Evolutionary conservation across 23 tunicate genomes (phyloP).

Genomic region (Trididemnum miniatum): DNA sequence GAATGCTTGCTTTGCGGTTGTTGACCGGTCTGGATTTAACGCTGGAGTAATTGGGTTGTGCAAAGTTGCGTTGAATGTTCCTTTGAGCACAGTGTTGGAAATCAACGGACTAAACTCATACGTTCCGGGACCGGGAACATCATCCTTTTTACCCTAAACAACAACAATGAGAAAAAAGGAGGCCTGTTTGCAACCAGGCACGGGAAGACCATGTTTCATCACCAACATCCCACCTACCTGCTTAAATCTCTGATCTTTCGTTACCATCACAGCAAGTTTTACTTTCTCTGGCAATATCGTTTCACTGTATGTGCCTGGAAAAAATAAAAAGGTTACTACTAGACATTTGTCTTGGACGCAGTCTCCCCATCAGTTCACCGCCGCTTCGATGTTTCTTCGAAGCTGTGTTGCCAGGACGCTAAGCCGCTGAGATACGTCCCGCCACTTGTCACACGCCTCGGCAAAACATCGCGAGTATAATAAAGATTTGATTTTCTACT

Average conservation of each 20-base stretch:
- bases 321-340: background rate
- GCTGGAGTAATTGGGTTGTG: constrained; percentile 78
- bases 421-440: no score
- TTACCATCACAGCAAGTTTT: constrained; percentile 76
- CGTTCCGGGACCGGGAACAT: constrained; percentile 89
- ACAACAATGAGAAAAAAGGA: no score
- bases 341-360: no score
- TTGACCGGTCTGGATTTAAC: constrained; percentile 44
- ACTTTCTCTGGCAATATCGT: constrained; percentile 47
- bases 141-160: constrained; percentile 57
- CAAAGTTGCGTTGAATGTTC: constrained; percentile 90
- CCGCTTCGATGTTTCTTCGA: no score
- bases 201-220: no score
- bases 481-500: no score
- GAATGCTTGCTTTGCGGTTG: constrained; percentile 85
- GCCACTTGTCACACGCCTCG: no score
- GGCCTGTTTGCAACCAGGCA: no score
- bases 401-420: no score
- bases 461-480: no score
- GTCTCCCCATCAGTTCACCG: no score
- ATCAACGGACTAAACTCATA: constrained; percentile 84
- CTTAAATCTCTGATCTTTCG: constrained; percentile 68
- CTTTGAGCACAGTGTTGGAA: constrained; percentile 77
- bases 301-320: constrained; percentile 67
- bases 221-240: no score